Conservation (phyloP, 2,797 vertebrate species). For the Hydrophis major region DNA sequence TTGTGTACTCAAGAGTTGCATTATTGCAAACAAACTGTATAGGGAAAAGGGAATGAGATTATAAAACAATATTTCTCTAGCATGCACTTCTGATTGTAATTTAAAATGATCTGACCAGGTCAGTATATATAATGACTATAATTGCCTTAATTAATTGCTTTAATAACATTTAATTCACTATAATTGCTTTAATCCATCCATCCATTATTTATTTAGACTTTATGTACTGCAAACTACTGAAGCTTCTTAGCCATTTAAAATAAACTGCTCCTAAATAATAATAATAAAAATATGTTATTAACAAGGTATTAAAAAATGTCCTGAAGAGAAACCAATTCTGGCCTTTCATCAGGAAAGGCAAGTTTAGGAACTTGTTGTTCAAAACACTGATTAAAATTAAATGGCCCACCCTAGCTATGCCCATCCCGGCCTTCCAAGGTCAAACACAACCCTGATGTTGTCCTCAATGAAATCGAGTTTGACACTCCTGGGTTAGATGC, state of each 20-base stretch:
- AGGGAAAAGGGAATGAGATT: background rate
- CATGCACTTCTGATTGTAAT: background rate
- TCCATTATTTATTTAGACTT: background rate
- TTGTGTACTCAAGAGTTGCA: background rate
- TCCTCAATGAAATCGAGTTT: too few species aligned
- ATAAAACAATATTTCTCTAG: background rate
- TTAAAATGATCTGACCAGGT: background rate
- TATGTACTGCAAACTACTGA: background rate
- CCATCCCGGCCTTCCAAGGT: too few species aligned
- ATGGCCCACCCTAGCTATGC: background rate
- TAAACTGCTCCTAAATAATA: background rate
- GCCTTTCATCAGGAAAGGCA: background rate
- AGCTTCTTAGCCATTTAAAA: background rate
- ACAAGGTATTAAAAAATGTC: background rate
- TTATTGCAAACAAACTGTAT: background rate
- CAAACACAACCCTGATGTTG: too few species aligned
- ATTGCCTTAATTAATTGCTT: background rate
- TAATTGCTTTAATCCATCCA: background rate
- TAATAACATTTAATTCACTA: background rate
- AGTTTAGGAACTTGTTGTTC: background rate
- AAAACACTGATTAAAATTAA: background rate
- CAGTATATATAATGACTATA: background rate
- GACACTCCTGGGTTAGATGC: background rate
- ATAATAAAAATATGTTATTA: background rate
- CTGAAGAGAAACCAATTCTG: background rate